Evolutionary conservation across 2,888 invertebrate genomes (phyloP).

Genomic region (Netelia inedita): DNA sequence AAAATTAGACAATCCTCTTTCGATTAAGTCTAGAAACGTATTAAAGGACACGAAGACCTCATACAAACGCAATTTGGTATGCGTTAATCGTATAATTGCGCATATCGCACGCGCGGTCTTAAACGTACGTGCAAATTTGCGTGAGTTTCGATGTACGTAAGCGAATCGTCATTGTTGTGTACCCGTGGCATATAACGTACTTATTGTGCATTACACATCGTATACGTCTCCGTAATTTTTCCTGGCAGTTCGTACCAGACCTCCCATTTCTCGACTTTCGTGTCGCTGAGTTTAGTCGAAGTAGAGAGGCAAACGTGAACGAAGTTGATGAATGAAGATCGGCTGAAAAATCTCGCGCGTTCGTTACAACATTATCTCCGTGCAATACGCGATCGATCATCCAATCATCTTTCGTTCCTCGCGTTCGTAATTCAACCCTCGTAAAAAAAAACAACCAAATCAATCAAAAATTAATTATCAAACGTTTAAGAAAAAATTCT

Average conservation of each 20-base stretch:
- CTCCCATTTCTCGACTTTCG: conserved; percentile 53
- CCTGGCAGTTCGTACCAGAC: conserved; percentile 23
- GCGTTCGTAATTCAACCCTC: neutral
- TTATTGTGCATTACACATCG: conserved; percentile 26
- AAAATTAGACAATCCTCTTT: too few relatives aligned
- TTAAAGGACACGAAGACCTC: conserved; percentile 35
- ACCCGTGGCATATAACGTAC: conserved; percentile 23
- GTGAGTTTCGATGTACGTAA: conserved; percentile 49
- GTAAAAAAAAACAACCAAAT: neutral
- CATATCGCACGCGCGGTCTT: conserved; percentile 13
- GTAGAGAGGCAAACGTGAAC: conserved; percentile 18
- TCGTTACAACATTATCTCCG: neutral
- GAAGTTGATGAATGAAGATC: conserved; percentile 2
- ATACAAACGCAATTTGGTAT: conserved; percentile 52
- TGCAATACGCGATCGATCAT: neutral
- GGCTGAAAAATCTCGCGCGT: neutral
- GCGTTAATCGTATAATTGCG: conserved; percentile 59
- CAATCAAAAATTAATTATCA: neutral
- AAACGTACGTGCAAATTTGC: conserved; percentile 62
- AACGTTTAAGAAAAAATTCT: neutral
- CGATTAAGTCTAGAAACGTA: conserved; percentile 2
- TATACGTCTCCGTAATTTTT: conserved; percentile 37
- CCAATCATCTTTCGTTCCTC: neutral
- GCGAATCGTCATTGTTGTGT: conserved; percentile 43
- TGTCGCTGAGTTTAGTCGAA: conserved; percentile 51